Conservation (phyloP, 2,888 invertebrate genomes). For the Zonitis immaculata region DNA sequence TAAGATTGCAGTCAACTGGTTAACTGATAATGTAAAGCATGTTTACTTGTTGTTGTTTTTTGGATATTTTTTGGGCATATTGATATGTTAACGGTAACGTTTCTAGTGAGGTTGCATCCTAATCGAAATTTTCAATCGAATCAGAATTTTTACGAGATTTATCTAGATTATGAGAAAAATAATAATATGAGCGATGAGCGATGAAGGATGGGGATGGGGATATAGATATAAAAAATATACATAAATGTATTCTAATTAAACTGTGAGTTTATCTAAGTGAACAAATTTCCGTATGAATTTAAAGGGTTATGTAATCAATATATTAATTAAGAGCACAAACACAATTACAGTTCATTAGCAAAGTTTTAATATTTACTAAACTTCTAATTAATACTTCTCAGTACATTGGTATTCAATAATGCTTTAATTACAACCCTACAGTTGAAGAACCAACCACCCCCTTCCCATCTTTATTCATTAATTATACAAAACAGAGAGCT, state of each 20-base stretch:
- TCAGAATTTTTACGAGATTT: too few relatives aligned
- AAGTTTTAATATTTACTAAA: slow-evolving; percentile 49
- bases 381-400: slow-evolving; percentile 47
- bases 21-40: too few relatives aligned
- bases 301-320: slow-evolving; percentile 47
- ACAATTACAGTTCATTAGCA: slow-evolving; percentile 48
- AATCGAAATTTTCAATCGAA: too few relatives aligned
- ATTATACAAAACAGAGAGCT: slow-evolving; percentile 16
- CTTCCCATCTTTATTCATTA: slow-evolving; percentile 16
- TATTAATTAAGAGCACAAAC: slow-evolving; percentile 48
- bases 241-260: slow-evolving; percentile 23
- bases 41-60: too few relatives aligned
- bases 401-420: slow-evolving; percentile 39
- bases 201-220: too few relatives aligned
- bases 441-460: too few relatives aligned
- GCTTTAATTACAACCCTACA: slow-evolving; percentile 33
- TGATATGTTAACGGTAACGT: too few relatives aligned
- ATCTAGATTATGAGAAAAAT: too few relatives aligned
- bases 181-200: too few relatives aligned
- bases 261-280: slow-evolving; percentile 33
- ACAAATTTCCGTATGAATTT: slow-evolving; percentile 37
- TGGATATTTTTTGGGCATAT: too few relatives aligned
- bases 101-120: too few relatives aligned
- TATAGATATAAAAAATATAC: not conserved
- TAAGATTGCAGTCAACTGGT: too few relatives aligned